Evolutionary conservation across 2,797 vertebrate genomes (phyloP), one percentile per base, ranked within the genome.

Genomic region (Urocyon cinereoargenteus): DNA sequence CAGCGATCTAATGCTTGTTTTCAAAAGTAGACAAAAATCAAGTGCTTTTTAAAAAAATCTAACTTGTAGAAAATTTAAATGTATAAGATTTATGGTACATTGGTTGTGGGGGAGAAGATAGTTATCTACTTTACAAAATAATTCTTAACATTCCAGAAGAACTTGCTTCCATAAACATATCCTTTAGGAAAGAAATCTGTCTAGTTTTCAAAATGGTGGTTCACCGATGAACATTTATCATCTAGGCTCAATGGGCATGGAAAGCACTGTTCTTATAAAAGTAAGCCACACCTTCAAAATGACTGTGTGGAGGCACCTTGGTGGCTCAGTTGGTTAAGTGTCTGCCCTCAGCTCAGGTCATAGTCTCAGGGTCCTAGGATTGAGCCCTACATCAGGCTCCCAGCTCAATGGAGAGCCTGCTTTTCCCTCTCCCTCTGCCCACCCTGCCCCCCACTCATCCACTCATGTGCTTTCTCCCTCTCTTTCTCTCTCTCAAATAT

Each of bases 11-110:
- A 34, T 91, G 81, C 36, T 86, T 66, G 5, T 51, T 92, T 78
- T 91, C 28, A 59, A 89, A 86, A 66, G 68, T 53, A 91, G 53
- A 77, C 86, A 62, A 92, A 77, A 72, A 61, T 61, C 73, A 92
- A 90, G n/a, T 92, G 31, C 40, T 87, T 73, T 97, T 55, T 5
- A 77, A 61, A 97, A 90, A 93, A 89, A 75, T 28, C 24, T 81
- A 19, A 86, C 59, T 90, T 95, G 40, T 82, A 19, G 40, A 92
- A 64, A 90, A 45, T 96, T 89, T 62, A 90, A 82, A 62, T 51
- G 28, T 16, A 2, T 91, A 15, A 70, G 22, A 82, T 90, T 77
- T 94, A 49, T 75, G 45, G 78, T 72, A 34, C 53, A 77, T 68
- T 28, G 66, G 18, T 62, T 88, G 26, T 61, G 15, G 51, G 40